Evolutionary conservation across 2,888 invertebrate species (phyloP).

Genomic region (Biston betularia): DNA sequence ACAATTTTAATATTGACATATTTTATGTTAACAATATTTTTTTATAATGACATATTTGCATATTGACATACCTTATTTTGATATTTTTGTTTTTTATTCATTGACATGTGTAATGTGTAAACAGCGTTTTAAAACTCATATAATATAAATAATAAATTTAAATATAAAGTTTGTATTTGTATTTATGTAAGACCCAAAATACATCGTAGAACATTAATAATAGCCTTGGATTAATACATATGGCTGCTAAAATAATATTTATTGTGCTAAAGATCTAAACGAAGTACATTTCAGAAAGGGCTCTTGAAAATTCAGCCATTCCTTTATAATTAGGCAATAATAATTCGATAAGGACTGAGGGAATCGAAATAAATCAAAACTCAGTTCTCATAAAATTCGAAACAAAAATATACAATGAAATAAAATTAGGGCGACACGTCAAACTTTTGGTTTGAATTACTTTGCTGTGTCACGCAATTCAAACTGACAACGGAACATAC

Average conservation of each 20-base stretch:
- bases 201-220: too few relatives aligned
- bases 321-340: conserved; percentile 34
- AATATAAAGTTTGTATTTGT: too few relatives aligned
- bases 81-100: too few relatives aligned
- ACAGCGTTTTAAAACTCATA: too few relatives aligned
- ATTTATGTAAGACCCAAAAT: too few relatives aligned
- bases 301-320: conserved; percentile 31
- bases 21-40: too few relatives aligned
- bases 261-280: not conserved
- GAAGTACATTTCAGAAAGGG: not conserved
- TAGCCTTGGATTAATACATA: not conserved
- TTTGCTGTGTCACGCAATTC: conserved; percentile 73
- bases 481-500: conserved; percentile 69
- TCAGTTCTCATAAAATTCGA: conserved; percentile 69
- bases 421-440: conserved; percentile 79
- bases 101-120: too few relatives aligned
- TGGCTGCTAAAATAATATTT: not conserved
- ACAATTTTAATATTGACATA: too few relatives aligned
- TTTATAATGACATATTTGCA: too few relatives aligned
- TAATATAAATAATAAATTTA: too few relatives aligned
- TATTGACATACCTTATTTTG: too few relatives aligned
- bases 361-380: conserved; percentile 65
- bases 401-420: conserved; percentile 72
- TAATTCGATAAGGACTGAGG: conserved; percentile 18
- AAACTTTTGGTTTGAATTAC: conserved; percentile 77